phyloP scores from a whole-genome alignment of 2,888 invertebrate species.

The Glaucopsyche alexis region DNA sequence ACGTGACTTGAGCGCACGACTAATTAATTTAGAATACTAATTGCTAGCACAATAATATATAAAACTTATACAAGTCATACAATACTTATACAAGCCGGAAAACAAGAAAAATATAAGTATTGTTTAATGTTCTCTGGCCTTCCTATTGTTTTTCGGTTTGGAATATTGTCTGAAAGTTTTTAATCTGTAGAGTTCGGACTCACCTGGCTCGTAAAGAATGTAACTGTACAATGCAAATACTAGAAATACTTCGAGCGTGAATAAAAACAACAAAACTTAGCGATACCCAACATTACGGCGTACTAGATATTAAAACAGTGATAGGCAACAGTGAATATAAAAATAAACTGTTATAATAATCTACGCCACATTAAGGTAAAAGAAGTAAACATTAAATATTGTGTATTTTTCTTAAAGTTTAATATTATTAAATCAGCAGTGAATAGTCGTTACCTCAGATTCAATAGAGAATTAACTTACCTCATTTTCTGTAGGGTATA shows the following conservation, averaged over 20 bases:
- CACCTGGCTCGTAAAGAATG: conserved; percentile 15
- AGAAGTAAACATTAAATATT: too few species aligned
- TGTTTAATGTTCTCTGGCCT: background rate
- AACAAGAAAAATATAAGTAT: background rate
- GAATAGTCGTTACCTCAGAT: background rate
- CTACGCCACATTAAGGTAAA: too few species aligned
- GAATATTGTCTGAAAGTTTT: conserved; percentile 13
- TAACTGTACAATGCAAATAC: conserved; percentile 15
- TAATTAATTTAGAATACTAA: conserved; percentile 15
- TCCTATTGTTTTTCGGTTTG: conserved; percentile 11
- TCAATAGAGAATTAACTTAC: background rate
- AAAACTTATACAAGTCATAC: background rate
- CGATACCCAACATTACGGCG: background rate
- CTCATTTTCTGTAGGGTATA: background rate
- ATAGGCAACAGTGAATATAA: background rate
- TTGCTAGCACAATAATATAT: background rate
- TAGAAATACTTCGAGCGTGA: background rate
- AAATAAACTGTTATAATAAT: too few species aligned
- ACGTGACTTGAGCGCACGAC: conserved; percentile 19
- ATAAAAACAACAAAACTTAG: conserved; percentile 7
- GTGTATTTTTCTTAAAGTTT: background rate
- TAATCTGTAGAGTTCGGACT: conserved; percentile 7
- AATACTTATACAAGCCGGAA: conserved; percentile 20
- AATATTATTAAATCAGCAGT: background rate
- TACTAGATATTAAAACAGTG: background rate